Base-by-base conservation (phyloP, 2,113 vertebrate species). In the Paradisaea rubra region DNA sequence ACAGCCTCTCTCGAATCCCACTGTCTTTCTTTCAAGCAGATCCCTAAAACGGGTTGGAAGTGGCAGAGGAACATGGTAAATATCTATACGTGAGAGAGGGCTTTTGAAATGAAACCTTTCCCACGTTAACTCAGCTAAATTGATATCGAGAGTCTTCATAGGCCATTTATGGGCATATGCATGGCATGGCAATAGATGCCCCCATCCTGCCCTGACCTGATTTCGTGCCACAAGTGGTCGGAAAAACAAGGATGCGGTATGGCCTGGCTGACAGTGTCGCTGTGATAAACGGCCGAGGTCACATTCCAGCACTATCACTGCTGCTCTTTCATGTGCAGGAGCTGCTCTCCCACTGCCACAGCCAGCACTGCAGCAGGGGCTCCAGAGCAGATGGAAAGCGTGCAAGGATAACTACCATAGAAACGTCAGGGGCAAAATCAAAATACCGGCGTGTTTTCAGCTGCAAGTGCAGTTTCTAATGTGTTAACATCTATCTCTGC, bases 291-390 rank as follows among this genome's bases (percentile, higher is more conserved):
- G 52, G 41, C 74, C 0, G 23, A 81, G 91, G 92, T 88, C 93
- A 76, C 94, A 94, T 96, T 96, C 95, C 94, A 66, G 2, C 33
- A 3, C 50, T 94, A 94, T 92, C 89, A 4, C 52, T 54, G 63
- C 60, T 88, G 74, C 76, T 80, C 73, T 86, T 91, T 83, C 84
- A 85, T 83, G 74, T 59, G 69, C 89, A 89, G 74, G 68, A 81
- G 72, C 63, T 86, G 69, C 59, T 93, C 76, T 91, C 78, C 63
- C 24, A 3, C 47, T 80, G 69, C 77, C 70, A 33, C 82, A n/a
- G 82, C 68, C 88, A 90, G 81, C 44, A 4, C 50, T 33, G 45
- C 10, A 60, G 81, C 39, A 31, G 54, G 30, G 37, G 27, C 74
- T 91, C 61, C 56, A 61, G 68, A 69, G 37, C 57, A 63, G 50